Base-by-base conservation (phyloP, 1,140 invertebrate genomes). In the Drosophila novamexicana region DNA sequence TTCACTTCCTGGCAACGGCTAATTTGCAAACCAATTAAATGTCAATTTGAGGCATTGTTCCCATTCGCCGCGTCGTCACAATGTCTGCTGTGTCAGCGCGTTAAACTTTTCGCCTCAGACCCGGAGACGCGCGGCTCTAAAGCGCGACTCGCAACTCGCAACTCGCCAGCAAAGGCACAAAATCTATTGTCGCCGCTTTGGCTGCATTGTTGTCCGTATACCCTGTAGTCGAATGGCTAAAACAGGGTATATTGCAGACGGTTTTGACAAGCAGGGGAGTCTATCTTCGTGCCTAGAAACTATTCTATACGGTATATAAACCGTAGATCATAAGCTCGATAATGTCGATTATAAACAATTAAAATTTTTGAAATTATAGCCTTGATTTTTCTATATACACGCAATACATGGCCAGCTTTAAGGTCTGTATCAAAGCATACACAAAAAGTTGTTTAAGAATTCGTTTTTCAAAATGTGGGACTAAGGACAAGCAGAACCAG, bases 11-110 rank as follows among this genome's bases (percentile, higher is more conserved):
- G 64, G 63, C 67, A 47, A 61, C 69, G 78, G 86, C 88, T 90
- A 90, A 90, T 90, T 90, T 90, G 88, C 88, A 86, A 83, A 90
- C 88, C 88, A 90, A 90, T 90, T 90, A 90, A 90, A 90, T 90
- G 88, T 90, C 79, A 90, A 90, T 90, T 90, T 86, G 82, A 88
- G 82, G 74, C 88, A 90, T 89, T 88, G 84, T 89, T 90, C 65
- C 44, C 49, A 57, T 32, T 36, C 16, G 42, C 45, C 37, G 56
- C 53, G 71, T 53, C 57, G 71, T 49, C 71, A 69, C 57, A 63
- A 69, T 56, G 65, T 74, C 71, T 73, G 56, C 70, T 64, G 70
- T 72, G 70, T 72, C 63, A 58, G 62, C 69, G 53, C 53, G 45
- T 58, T 12, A 67, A 50, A 45, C 37, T 68, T 68, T 68, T 44